A percentile compares a stretch with the other conserved stretches of the same genome.
Evolutionary conservation across 1,140 invertebrate species (phyloP).

Genomic region (Melipona quadrifasciata): DNA sequence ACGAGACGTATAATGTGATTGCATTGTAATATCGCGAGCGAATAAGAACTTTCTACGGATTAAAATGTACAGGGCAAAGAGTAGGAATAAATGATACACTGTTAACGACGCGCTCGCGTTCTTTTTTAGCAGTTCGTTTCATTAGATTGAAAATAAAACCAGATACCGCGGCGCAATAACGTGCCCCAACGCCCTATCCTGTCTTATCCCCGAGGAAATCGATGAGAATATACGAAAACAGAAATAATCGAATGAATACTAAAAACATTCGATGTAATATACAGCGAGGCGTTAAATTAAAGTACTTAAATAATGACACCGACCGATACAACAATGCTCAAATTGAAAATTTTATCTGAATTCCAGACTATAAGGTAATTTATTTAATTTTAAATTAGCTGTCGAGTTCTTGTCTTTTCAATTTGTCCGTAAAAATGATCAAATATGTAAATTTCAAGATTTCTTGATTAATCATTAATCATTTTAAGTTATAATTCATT

Average conservation of each 20-base stretch:
- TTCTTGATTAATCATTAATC: background rate
- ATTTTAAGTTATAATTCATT: background rate
- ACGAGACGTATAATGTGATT: conserved; percentile 44
- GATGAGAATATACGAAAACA: background rate
- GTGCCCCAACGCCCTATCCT: background rate
- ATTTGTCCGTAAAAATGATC: background rate
- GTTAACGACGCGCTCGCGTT: conserved; percentile 25
- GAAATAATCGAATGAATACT: background rate
- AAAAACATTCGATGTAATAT: background rate
- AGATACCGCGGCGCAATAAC: conserved; percentile 18
- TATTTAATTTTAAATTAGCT: background rate
- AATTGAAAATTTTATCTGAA: too few relatives aligned
- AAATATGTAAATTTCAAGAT: too few relatives aligned
- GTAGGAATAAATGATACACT: conserved; percentile 37
- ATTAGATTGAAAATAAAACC: conserved; percentile 16
- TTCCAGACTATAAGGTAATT: background rate
- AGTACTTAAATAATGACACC: background rate
- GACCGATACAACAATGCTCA: background rate
- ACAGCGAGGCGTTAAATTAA: background rate
- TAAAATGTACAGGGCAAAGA: conserved; percentile 18
- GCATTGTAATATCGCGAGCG: conserved; percentile 23
- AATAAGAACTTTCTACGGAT: conserved; percentile 41
- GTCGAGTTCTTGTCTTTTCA: background rate
- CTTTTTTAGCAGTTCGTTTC: conserved; percentile 35
- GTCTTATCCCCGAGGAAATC: conserved; percentile 19